Percentiles rank a stretch among this genome's conserved stretches.
Evolutionary conservation across 2,113 vertebrate species (phyloP).

Genomic region (Dissostichus mawsoni): DNA sequence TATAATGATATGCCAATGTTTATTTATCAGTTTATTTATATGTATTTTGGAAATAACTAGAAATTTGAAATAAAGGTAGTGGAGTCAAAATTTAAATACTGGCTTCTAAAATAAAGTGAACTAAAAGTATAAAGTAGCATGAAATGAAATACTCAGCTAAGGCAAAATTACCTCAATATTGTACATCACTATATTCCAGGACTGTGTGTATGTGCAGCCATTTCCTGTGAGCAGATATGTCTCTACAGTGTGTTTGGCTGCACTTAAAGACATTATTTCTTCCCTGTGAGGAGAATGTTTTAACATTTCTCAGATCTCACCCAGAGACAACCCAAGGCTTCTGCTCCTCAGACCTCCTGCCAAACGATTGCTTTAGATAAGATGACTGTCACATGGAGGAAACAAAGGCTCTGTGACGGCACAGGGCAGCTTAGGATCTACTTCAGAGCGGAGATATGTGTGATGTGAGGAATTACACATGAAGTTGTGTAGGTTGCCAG

Average conservation of each 20-base stretch:
- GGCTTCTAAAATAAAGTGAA: too few species aligned
- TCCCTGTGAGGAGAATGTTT: not conserved
- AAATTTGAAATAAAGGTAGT: too few species aligned
- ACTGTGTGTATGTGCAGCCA: too few species aligned
- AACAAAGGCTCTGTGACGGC: constrained; percentile 34
- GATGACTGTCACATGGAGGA: not conserved
- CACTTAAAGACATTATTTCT: constrained; percentile 30
- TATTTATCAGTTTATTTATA: too few species aligned
- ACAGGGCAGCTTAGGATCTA: constrained; percentile 34
- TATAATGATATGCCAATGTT: too few species aligned
- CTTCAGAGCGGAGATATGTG: constrained; percentile 7
- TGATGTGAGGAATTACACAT: constrained; percentile 21
- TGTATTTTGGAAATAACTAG: too few species aligned
- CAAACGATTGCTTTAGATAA: constrained; percentile 21
- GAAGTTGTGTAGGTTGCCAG: constrained; percentile 30
- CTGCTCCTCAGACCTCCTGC: constrained; percentile 10
- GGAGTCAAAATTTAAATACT: too few species aligned
- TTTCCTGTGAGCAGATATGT: not conserved
- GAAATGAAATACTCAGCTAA: too few species aligned
- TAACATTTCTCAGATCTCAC: constrained; percentile 11
- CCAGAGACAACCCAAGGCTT: not conserved
- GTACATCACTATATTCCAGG: too few species aligned
- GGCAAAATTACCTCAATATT: too few species aligned
- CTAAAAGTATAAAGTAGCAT: too few species aligned
- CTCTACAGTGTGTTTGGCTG: not conserved